Evolutionary conservation across 2,797 vertebrate species (phyloP), one percentile per base, ranked within the genome.

Genomic region (Sus cebifrons): DNA sequence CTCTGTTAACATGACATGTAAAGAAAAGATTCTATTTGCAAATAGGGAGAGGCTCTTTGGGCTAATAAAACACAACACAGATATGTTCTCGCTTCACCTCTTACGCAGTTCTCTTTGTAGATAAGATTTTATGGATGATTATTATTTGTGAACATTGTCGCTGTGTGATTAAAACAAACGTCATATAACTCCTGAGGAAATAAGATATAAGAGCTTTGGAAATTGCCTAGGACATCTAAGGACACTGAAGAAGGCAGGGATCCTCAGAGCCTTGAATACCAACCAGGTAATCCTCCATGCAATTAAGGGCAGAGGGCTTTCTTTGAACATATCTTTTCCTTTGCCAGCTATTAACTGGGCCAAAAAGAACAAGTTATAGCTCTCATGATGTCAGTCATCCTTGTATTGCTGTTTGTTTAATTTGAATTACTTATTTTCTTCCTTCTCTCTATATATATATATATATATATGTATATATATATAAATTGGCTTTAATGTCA

Each of bases 91-190:
- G 40, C 73, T 54, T 12, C 40, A 21, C 67, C 68, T 65, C 77
- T 78, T 40, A 49, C 2, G 40, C 0, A 3, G 32, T 29, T 44
- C 5, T 1, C 18, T 88, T 84, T 54, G 0, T 60, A 93, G 95
- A 97, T 98, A 97, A 97, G 96, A 54, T 94, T 92, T 90, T 91
- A 87, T 90, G 82, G 52, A 15, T 52, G 25, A 6, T 40, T 40
- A 92, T 91, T 96, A 92, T 54, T 89, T 54, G 84, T 64, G 96
- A 96, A 96, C 5, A 62, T 74, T 58, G 79, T 88, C 36, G 32
- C 12, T 70, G 58, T 83, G 20, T 82, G 84, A 82, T 79, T 86
- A 58, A 54, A 96, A 73, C 73, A 87, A 67, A 75, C 29, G 10
- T 78, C 32, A 65, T 86, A 10, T 64, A 64, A 44, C 32, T 88